Percentiles rank a stretch among this genome's conserved stretches.
phyloP scores from a whole-genome alignment of 2,888 invertebrate genomes.

The Auanema freiburgensis region DNA sequence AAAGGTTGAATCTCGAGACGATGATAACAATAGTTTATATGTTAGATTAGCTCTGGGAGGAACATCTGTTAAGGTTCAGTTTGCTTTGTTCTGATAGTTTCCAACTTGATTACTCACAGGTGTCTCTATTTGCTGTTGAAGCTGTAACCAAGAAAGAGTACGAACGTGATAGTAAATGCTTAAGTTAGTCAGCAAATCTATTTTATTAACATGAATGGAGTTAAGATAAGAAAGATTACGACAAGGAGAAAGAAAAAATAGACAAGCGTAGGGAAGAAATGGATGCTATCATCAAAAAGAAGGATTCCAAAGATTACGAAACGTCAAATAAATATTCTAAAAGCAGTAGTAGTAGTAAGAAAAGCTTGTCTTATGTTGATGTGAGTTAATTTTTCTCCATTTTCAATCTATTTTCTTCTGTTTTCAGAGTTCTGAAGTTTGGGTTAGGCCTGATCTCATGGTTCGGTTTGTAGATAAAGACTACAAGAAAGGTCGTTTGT shows the following conservation, averaged over 20 bases:
- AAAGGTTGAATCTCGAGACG: conserved; percentile 80
- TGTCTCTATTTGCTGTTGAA: conserved; percentile 70
- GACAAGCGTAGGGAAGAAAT: conserved; percentile 21
- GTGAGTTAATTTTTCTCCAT: background rate
- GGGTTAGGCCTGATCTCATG: conserved; percentile 41
- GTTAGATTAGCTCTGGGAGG: conserved; percentile 59
- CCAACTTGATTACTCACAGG: conserved; percentile 4
- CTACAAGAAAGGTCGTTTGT: conserved; percentile 34
- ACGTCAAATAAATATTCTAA: conserved; percentile 1
- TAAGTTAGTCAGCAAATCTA: conserved; percentile 36
- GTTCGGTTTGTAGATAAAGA: conserved; percentile 43
- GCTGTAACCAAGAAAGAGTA: conserved; percentile 81
- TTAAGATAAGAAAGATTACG: conserved; percentile 44
- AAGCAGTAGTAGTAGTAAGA: conserved; percentile 2
- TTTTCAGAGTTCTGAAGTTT: conserved; percentile 19
- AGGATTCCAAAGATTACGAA: conserved; percentile 2
- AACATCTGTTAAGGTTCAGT: conserved; percentile 31
- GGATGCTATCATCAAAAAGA: conserved; percentile 6
- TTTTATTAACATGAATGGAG: too few relatives aligned
- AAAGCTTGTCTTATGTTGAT: conserved; percentile 13
- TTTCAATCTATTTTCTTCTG: background rate
- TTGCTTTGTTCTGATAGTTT: background rate
- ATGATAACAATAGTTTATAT: conserved; percentile 79
- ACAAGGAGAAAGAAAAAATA: conserved; percentile 34
- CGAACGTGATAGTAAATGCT: conserved; percentile 64